Evolutionary conservation across 2,113 vertebrate species (phyloP).

Genomic region (Hypanus sabinus): DNA sequence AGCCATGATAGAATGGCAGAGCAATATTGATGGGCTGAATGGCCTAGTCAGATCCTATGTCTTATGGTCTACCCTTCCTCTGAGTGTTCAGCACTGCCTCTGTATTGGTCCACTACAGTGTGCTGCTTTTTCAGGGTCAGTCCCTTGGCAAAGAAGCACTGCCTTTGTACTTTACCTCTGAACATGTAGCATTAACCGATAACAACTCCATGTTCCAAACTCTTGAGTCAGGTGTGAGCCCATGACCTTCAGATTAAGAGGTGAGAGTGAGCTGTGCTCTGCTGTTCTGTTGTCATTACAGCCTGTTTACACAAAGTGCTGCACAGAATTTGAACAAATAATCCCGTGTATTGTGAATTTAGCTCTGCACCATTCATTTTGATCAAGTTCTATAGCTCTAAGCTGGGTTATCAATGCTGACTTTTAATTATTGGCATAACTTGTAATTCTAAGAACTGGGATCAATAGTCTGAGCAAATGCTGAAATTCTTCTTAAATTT

Average conservation of each 20-base stretch:
- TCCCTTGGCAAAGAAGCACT: no score
- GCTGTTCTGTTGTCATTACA: not conserved
- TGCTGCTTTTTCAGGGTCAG: no score
- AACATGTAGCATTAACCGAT: no score
- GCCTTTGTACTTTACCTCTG: no score
- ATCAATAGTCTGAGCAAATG: not conserved
- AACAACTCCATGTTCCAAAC: not conserved
- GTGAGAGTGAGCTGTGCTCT: not conserved
- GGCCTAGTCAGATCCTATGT: no score
- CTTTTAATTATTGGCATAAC: not conserved
- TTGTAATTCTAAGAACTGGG: not conserved
- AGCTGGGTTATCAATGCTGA: not conserved
- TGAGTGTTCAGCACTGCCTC: not conserved
- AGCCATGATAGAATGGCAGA: no score
- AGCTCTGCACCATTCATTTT: not conserved
- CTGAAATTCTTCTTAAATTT: not conserved
- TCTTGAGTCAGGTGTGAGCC: not conserved
- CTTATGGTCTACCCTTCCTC: no score
- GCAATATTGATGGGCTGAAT: no score
- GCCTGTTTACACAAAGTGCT: not conserved
- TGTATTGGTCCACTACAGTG: not conserved
- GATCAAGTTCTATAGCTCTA: not conserved
- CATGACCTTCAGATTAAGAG: not conserved
- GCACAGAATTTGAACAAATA: no score
- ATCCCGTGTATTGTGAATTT: not conserved